Percentiles rank a stretch among this genome's conserved stretches.
Evolutionary conservation across 2,888 invertebrate species (phyloP).

Genomic region (Schizaphis graminum): DNA sequence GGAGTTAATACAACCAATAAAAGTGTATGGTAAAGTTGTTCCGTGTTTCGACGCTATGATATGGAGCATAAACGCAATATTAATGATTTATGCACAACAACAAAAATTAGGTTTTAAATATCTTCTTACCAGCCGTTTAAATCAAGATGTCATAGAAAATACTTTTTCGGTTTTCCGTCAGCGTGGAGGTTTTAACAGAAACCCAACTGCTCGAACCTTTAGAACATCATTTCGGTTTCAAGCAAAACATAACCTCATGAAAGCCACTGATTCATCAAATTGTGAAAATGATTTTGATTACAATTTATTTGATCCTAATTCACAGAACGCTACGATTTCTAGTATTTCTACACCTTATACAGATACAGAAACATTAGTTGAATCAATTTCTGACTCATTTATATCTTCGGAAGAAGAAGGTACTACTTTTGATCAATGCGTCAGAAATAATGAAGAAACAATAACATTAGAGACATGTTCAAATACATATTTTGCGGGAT

Average conservation of each 20-base stretch:
- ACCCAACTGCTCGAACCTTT: constrained; percentile 17
- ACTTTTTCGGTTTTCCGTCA: constrained; percentile 14
- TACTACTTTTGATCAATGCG: not conserved
- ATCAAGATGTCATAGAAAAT: constrained; percentile 27
- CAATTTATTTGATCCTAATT: too few relatives aligned
- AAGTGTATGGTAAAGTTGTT: constrained; percentile 18
- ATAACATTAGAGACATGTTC: constrained; percentile 1
- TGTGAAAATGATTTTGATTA: constrained; percentile 19
- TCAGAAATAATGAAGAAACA: not conserved
- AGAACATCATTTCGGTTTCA: constrained; percentile 35
- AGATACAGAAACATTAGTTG: not conserved
- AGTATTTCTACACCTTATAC: not conserved
- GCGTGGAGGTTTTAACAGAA: not conserved
- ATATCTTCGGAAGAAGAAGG: not conserved
- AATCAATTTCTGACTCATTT: not conserved
- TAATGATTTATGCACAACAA: not conserved
- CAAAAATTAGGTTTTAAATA: constrained; percentile 10
- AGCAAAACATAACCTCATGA: constrained; percentile 30
- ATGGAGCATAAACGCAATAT: constrained; percentile 15
- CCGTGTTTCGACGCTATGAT: not conserved
- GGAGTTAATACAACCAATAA: constrained; percentile 12
- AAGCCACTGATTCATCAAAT: constrained; percentile 20
- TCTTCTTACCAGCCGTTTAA: not conserved
- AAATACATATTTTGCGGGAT: constrained; percentile 35
- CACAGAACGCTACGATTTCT: too few relatives aligned